Evolutionary conservation across 2,888 invertebrate genomes (phyloP).

Genomic region (Dasypogon diadema): DNA sequence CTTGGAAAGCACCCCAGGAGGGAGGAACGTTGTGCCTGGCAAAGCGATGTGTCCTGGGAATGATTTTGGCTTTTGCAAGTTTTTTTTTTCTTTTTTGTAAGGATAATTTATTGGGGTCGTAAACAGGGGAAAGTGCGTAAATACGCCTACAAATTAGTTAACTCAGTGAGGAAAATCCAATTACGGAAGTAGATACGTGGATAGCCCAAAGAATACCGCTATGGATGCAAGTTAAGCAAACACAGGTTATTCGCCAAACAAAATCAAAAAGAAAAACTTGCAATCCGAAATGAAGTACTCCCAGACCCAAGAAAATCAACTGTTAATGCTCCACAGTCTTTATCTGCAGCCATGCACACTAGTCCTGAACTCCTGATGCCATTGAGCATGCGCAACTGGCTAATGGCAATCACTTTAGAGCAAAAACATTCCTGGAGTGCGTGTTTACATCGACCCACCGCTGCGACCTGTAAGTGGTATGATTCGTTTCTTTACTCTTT

Average conservation of each 20-base stretch:
- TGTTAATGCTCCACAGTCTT: no score
- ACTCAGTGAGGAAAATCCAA: background rate
- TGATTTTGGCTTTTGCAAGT: slow-evolving; percentile 7
- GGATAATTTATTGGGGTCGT: slow-evolving; percentile 3
- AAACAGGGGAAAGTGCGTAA: background rate
- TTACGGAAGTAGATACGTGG: background rate
- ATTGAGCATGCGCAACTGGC: slow-evolving; percentile 32
- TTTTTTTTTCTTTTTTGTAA: slow-evolving; percentile 4
- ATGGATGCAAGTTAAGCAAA: no score
- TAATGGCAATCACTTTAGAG: slow-evolving; percentile 42
- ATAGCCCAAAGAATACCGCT: no score
- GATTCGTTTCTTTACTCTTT: slow-evolving; percentile 47
- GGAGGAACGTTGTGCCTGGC: background rate
- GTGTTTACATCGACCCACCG: slow-evolving; percentile 59
- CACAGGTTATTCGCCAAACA: no score
- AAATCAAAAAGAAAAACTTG: no score
- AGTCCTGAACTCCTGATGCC: slow-evolving; percentile 31
- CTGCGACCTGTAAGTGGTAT: slow-evolving; percentile 57
- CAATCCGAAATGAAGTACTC: no score
- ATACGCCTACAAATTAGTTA: background rate
- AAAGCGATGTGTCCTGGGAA: background rate
- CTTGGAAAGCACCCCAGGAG: slow-evolving; percentile 21
- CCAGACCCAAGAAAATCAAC: no score
- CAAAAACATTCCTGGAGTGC: slow-evolving; percentile 57
- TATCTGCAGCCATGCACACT: background rate